Conservation (phyloP, 30 jellyfish, hydroid and myxozoan genomes). For the Turritopsis rubra region DNA sequence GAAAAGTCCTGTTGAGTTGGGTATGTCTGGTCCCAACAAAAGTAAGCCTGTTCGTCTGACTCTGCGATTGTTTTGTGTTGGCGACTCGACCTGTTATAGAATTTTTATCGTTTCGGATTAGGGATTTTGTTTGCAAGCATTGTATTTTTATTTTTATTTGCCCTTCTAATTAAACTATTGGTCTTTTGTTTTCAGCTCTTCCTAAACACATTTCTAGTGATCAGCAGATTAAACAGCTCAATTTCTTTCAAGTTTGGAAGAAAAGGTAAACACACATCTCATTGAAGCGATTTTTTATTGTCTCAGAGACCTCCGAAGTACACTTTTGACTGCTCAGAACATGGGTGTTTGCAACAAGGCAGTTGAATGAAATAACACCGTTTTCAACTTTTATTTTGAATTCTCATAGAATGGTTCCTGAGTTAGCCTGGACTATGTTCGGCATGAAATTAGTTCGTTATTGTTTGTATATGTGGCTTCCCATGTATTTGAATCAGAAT, state of each 20-base stretch:
- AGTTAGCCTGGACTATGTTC: slow-evolving; percentile 79
- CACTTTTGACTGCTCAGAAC: too few species aligned
- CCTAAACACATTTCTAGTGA: slow-evolving; percentile 47
- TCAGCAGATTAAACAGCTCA: slow-evolving; percentile 42
- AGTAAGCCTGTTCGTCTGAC: slow-evolving; percentile 21
- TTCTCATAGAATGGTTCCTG: slow-evolving; percentile 95
- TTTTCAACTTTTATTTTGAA: too few species aligned
- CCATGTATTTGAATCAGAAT: slow-evolving; percentile 73
- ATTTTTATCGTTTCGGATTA: too few species aligned
- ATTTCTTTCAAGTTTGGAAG: slow-evolving; percentile 74
- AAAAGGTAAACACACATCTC: slow-evolving; percentile 64
- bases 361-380: too few species aligned
- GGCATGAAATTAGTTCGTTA: slow-evolving; percentile 92
- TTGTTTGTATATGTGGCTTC: slow-evolving; percentile 96
- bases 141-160: too few species aligned
- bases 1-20: slow-evolving; percentile 61
- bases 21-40: slow-evolving; percentile 56
- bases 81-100: too few species aligned
- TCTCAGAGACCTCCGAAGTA: too few species aligned
- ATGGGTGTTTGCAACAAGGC: too few species aligned
- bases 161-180: background rate
- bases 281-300: too few species aligned
- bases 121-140: too few species aligned
- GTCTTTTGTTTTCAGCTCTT: slow-evolving; percentile 29
- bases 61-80: background rate